Percentiles rank a stretch among this genome's conserved stretches.
Conservation (phyloP, 2,888 invertebrate genomes). For the Cosmia trapezina region DNA sequence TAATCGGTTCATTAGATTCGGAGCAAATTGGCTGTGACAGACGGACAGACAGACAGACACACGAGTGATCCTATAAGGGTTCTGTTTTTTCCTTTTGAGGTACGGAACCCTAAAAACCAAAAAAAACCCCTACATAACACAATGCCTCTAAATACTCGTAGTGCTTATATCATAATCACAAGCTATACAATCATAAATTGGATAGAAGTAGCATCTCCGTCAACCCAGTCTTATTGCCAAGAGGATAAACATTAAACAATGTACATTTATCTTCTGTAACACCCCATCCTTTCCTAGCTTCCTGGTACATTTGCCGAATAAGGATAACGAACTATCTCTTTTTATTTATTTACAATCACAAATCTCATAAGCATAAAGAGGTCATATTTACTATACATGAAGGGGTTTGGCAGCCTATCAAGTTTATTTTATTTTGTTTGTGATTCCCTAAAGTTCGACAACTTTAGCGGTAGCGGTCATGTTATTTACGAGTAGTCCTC, state of each 20-base stretch:
- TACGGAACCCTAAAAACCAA: no score
- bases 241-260: conserved; percentile 46
- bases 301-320: conserved; percentile 44
- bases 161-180: conserved; percentile 56
- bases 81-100: no score
- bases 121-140: background rate
- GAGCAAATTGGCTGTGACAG: no score
- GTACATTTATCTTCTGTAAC: conserved; percentile 29
- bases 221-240: conserved; percentile 45
- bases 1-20: no score
- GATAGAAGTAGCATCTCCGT: conserved; percentile 12
- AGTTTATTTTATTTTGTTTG: background rate
- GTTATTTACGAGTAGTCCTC: no score
- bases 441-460: no score
- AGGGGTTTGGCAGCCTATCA: conserved; percentile 7
- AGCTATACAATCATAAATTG: conserved; percentile 51
- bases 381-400: conserved; percentile 12
- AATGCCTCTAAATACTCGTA: conserved; percentile 2
- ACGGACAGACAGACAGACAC: no score
- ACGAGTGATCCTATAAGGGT: no score
- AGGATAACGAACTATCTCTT: conserved; percentile 31
- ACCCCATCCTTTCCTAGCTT: conserved; percentile 36
- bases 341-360: conserved; percentile 53
- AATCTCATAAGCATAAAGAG: conserved; percentile 17
- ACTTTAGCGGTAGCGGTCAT: no score